Evolutionary conservation across 2,797 vertebrate species (phyloP).

Genomic region (Vespertilio murinus): DNA sequence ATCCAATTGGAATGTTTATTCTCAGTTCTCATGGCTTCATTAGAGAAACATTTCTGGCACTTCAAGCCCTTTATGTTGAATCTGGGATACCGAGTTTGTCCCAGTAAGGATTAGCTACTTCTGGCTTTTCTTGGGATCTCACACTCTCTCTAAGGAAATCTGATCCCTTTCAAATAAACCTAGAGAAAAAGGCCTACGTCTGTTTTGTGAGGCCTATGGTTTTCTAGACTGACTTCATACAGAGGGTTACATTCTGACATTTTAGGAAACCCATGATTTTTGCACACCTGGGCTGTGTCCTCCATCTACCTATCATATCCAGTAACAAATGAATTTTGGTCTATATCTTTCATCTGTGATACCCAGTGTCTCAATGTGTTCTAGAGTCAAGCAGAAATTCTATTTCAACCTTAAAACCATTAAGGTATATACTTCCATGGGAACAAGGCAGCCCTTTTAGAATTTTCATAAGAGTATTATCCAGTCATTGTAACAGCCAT

Average conservation of each 20-base stretch:
- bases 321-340: not conserved
- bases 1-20: not conserved
- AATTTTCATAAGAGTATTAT: slow-evolving; percentile 23
- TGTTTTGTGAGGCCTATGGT: not conserved
- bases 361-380: not conserved
- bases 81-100: not conserved
- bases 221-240: not conserved
- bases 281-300: not conserved
- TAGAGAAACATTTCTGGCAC: not conserved
- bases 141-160: not conserved
- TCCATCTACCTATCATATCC: not conserved
- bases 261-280: not conserved
- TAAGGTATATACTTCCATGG: not conserved
- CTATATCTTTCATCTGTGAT: not conserved
- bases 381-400: not conserved
- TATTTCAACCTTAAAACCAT: not conserved
- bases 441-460: not conserved
- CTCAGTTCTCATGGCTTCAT: not conserved
- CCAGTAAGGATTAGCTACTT: not conserved
- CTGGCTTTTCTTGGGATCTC: not conserved
- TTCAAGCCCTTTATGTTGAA: not conserved
- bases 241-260: not conserved
- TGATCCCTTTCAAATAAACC: not conserved
- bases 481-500: not conserved
- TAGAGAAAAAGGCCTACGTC: not conserved